Conservation (phyloP, 2,888 invertebrate species). For the Eupithecia vulgata region DNA sequence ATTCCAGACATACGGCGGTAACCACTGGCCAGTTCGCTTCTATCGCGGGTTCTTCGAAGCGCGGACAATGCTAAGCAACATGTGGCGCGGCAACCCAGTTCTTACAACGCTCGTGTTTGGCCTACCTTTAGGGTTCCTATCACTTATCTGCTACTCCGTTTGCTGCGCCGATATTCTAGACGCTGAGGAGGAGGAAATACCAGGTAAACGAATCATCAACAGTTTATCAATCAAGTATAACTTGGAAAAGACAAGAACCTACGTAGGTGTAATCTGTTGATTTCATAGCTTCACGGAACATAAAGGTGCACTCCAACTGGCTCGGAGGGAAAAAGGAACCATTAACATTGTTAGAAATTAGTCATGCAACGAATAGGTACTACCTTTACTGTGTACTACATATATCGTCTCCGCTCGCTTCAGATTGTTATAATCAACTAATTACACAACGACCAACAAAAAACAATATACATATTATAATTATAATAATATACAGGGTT, state of each 20-base stretch:
- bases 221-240: not conserved
- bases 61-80: constrained; percentile 89
- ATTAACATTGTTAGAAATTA: too few species aligned
- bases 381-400: too few species aligned
- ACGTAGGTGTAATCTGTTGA: too few species aligned
- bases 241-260: not conserved
- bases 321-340: too few species aligned
- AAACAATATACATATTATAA: too few species aligned
- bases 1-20: constrained; percentile 92
- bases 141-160: constrained; percentile 96
- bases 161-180: constrained; percentile 98
- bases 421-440: too few species aligned
- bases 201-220: constrained; percentile 53
- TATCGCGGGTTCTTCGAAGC: constrained; percentile 94
- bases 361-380: too few species aligned
- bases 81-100: constrained; percentile 97
- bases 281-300: too few species aligned
- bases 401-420: too few species aligned
- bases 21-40: constrained; percentile 88
- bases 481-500: too few species aligned
- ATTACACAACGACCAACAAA: too few species aligned
- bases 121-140: constrained; percentile 95
- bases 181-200: constrained; percentile 87
- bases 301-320: too few species aligned
- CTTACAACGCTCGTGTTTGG: constrained; percentile 97